Base-by-base conservation (phyloP, 2,797 vertebrate species). In the Centroberyx gerrardi region DNA sequence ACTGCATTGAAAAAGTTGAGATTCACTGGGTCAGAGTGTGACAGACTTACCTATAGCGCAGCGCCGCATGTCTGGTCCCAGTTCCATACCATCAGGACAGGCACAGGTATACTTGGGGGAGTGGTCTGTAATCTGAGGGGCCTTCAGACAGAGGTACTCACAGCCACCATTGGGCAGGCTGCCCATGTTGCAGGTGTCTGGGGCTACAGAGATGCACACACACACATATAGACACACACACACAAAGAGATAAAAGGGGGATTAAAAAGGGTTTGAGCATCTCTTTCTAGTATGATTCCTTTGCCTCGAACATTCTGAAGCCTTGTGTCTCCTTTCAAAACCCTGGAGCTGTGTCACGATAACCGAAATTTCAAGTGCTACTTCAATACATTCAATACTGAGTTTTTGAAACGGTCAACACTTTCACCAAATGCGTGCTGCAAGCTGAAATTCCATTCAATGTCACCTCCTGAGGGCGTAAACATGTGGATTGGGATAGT, bases 31-130 rank as follows among this genome's bases (percentile, higher is more conserved):
- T 28, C 3, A 17, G 38, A 18, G 33, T 15, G 63, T 52, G 72
- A 33, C 6, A 0, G 61, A 64, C 90, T 95, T 92, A 98, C 98
- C 96, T 88, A 93, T 86, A 58, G 95, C 96, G 70, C 98, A 99
- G 72, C 96, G 97, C 76, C 97, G 97, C 98, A 97, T 99, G 91
- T 99, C 98, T 0, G 96, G 96, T 17, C 96, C 97, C 83, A 99
- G 94, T 93, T 97, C 97, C 95, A 96, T 97, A 0, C 94, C 95
- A 59, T 99, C 97, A 0, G 98, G 97, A 92, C 98, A 99, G 87
- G 97, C 96, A 61, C 98, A 99, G 0, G 98, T 99, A 80, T 98
- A 99, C 84, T 97, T 98, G 56, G 97, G 97, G 22, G 98, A 99
- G 76, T 97, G 97, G 78, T 96, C 94, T 5, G 96, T 97, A 90